Percentiles rank a stretch among this genome's conserved stretches.
Conservation (phyloP, 1,140 invertebrate species). For the honey bee (Apis mellifera) region DNA sequence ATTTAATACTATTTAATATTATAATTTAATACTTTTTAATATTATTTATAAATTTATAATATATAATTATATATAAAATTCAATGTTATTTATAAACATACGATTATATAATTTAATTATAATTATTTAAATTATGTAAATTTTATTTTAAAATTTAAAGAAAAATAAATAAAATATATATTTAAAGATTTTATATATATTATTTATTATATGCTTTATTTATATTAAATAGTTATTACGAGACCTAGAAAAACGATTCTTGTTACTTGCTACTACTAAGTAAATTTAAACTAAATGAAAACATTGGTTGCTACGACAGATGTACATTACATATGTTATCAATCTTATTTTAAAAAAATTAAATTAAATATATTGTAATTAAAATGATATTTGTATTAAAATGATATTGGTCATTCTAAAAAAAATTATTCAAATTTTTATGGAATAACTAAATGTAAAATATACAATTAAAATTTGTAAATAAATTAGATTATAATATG, state of each 20-base stretch:
- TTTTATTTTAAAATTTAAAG: background rate
- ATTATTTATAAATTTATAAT: background rate
- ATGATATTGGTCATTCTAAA: background rate
- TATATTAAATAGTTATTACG: background rate
- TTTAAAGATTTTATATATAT: background rate
- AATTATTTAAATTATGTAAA: background rate
- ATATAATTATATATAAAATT: background rate
- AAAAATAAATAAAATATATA: background rate
- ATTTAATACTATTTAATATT: background rate
- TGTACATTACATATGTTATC: constrained; percentile 36
- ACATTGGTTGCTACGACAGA: constrained; percentile 74
- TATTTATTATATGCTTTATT: background rate
- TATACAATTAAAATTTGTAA: background rate
- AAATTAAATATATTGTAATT: background rate
- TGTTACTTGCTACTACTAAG: background rate
- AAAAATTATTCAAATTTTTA: no score
- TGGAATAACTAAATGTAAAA: background rate
- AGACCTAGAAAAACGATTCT: background rate
- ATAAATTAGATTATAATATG: background rate
- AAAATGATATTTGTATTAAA: background rate
- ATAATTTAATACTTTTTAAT: background rate
- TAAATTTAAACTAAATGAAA: constrained; percentile 51
- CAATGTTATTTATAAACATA: background rate
- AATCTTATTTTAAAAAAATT: background rate
- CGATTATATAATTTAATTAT: background rate